Base-by-base conservation (phyloP, 2,113 vertebrate genomes). In the Perca fluviatilis region DNA sequence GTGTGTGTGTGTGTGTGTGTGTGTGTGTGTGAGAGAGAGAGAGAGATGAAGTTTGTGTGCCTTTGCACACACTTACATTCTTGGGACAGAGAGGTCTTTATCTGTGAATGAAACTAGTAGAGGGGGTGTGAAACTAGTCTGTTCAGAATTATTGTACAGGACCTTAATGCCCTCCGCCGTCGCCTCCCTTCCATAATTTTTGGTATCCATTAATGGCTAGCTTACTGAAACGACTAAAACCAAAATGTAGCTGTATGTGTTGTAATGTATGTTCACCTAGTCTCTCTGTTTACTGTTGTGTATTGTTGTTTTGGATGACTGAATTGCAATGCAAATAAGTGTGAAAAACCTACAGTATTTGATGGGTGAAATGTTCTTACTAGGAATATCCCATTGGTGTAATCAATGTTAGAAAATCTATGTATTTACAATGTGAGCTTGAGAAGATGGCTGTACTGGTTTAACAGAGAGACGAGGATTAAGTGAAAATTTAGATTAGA, bases 41-140 rank as follows among this genome's bases (percentile, higher is more conserved):
- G 43, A 49, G 61, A 53, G 76, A 82, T 23, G 33, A 13, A 50
- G 80, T 69, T 81, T 81, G 60, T 77, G 53, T 80, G 61, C 25
- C 33, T 74, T 74, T 82, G 80, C 30, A 79, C 74, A 80, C 69
- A 54, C 80, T 76, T 79, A 77, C 61, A 82, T 83, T 86, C 71
- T 79, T 74, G 46, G 49, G 75, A 86, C 66, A 93, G 88, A 91
- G 87, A 71, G 61, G 53, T 72, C 60, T 91, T 77, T 91, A 51
- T 91, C 67, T 83, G 47, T 88, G 66, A 78, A 79, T 87, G 66
- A 82, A 80, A 75, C 21, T 1, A 61, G 60, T 51, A 27, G 36
- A 74, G 57, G 46, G 68, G 30, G 46, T 56, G 71, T 71, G 36
- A 79, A 80, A 82, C 66, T 58, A 7, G 30, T 60, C 33, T 62